phyloP scores from a whole-genome alignment of 2,888 invertebrate species.

The Arge pagana region DNA sequence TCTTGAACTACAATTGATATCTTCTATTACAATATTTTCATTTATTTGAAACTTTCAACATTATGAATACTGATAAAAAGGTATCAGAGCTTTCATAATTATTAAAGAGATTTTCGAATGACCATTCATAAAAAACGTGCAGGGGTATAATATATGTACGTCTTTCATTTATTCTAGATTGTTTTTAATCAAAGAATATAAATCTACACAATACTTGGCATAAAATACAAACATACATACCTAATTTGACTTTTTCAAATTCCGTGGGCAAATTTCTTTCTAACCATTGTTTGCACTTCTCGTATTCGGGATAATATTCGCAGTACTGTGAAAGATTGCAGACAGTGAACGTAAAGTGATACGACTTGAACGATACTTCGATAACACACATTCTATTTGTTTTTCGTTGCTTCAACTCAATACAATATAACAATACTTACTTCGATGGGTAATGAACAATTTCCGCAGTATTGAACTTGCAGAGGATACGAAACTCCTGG shows the following conservation, averaged over 20 bases:
- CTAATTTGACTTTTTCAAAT: conserved; percentile 85
- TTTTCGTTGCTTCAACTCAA: conserved; percentile 16
- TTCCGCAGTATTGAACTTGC: conserved; percentile 88
- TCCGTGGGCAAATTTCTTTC: conserved; percentile 92
- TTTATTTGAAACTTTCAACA: no score
- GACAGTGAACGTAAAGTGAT: conserved; percentile 19
- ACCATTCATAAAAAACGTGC: background rate
- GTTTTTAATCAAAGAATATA: background rate
- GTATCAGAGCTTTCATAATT: conserved; percentile 21
- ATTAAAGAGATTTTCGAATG: conserved; percentile 8
- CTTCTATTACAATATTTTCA: no score
- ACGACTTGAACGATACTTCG: conserved; percentile 8
- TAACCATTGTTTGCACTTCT: conserved; percentile 96
- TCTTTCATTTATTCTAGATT: background rate
- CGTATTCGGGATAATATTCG: conserved; percentile 97
- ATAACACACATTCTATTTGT: conserved; percentile 41
- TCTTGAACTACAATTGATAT: no score
- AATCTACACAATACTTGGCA: background rate
- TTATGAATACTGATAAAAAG: conserved; percentile 26
- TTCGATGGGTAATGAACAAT: conserved; percentile 93
- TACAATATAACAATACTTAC: conserved; percentile 55
- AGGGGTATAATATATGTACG: background rate
- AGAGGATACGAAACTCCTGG: conserved; percentile 80
- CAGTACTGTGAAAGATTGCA: conserved; percentile 74
- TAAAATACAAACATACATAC: conserved; percentile 56